These are phyloP conservation scores for Axinella damicornis DNA, from an alignment of 37 sponge, comb jelly and placozoan species.

Conservation along the genomic window DNA sequence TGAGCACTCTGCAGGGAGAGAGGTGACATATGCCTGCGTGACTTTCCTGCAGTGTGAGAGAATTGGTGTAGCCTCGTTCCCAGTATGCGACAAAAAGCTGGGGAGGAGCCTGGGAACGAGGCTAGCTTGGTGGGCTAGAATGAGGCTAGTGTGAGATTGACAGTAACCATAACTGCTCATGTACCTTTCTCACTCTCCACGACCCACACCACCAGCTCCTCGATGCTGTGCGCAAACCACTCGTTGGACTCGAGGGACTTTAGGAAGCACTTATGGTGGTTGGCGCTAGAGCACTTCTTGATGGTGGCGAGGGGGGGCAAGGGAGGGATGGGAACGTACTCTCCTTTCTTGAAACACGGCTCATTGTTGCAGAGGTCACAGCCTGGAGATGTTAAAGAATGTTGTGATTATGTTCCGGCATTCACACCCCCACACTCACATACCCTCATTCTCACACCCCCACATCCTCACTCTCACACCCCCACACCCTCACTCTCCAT, in stretches of 20 bases:
- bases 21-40: not conserved
- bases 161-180: too few species aligned
- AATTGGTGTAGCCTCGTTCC: too few species aligned
- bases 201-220: conserved; percentile 78
- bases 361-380: conserved; percentile 48
- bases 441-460: too few species aligned
- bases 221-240: conserved; percentile 71
- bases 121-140: too few species aligned
- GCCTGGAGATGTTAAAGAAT: not conserved
- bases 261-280: conserved; percentile 68
- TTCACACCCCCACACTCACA: too few species aligned
- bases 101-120: too few species aligned
- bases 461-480: too few species aligned
- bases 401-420: too few species aligned
- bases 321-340: conserved; percentile 45
- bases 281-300: conserved; percentile 36
- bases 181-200: conserved; percentile 74
- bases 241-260: conserved; percentile 38
- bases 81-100: too few species aligned
- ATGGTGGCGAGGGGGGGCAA: conserved; percentile 54
- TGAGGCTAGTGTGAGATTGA: too few species aligned
- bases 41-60: too few species aligned
- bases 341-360: conserved; percentile 44
- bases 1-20: conserved; percentile 21
- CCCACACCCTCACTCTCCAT: too few species aligned